phyloP scores from a whole-genome alignment of 2,888 invertebrate species.

The Aleiodes alternator region DNA sequence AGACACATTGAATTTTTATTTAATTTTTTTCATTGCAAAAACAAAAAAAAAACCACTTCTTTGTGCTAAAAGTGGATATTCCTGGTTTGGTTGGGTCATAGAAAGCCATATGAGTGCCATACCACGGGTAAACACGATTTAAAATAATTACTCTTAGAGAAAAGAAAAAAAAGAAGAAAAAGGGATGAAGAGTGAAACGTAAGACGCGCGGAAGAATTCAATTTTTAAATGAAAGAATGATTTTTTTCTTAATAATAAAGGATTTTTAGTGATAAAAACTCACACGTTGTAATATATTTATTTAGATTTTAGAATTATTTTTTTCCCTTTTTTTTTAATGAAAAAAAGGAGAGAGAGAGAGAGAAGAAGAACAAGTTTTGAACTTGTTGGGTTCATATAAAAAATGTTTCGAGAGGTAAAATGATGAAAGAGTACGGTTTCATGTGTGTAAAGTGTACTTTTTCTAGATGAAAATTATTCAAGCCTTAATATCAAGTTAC shows the following conservation, averaged over 20 bases:
- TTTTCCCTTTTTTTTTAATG: constrained; percentile 29
- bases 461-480: constrained; percentile 2
- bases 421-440: background rate
- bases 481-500: constrained; percentile 10
- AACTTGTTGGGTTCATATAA: background rate
- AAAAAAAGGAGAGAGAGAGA: constrained; percentile 26
- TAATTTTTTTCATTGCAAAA: constrained; percentile 28
- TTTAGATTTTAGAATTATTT: constrained; percentile 55
- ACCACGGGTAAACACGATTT: constrained; percentile 62
- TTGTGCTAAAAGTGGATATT: constrained; percentile 24
- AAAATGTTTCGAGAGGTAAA: background rate
- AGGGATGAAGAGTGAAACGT: constrained; percentile 35
- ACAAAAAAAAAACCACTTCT: constrained; percentile 12
- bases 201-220: constrained; percentile 8
- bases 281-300: constrained; percentile 60
- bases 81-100: constrained; percentile 56
- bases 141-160: constrained; percentile 59
- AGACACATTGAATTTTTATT: background rate
- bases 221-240: background rate
- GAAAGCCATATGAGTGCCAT: constrained; percentile 75
- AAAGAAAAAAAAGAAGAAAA: constrained; percentile 35
- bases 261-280: constrained; percentile 23
- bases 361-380: constrained; percentile 19
- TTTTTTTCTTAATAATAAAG: background rate
- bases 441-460: constrained; percentile 13